Base-by-base conservation (phyloP, 2,113 vertebrate genomes). In the Notiomystis cincta region DNA sequence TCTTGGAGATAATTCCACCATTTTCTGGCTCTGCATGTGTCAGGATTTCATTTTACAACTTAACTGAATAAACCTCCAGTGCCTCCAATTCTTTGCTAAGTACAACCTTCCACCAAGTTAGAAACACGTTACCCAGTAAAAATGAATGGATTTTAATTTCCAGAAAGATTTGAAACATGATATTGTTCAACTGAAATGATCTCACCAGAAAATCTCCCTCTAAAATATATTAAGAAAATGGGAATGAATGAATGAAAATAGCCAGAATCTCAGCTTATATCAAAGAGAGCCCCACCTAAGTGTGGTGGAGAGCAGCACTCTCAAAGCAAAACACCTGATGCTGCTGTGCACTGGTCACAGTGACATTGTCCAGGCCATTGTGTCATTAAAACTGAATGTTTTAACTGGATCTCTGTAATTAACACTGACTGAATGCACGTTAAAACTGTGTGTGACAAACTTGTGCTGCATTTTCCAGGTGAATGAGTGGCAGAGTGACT, bases 401-500 rank as follows among this genome's bases (percentile, higher is more conserved):
- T 93, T 42, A 79, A 35, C 47, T 69, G 77, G 27, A 4, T 72
- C 30, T 44, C 19, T 56, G 11, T 67, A 50, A 30, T 13, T 45
- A 42, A 13, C 78, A 38, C 38, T 47, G 40, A n/a, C 24, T 71
- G 17, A 22, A 31, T 1, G 6, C 24, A 10, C 10, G 11, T 69
- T 62, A 31, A 44, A 65, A n/a, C 0, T 19, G 16, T 38, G 62
- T 50, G 16, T 40, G 15, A 33, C 35, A 51, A 38, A 44, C 25
- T 13, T 71, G 17, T 56, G n/a, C 67, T 35, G 2, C 38, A 8
- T 85, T 91, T 84, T 48, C 14, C 86, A 99, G 99, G 97, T 98
- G 57, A 99, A 99, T 77, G 98, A 98, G 19, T 99, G 99, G 99
- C 98, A 99, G 86, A 97, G 97, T 15, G 98, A 99, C 93, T 99